Conservation (phyloP, 2,888 invertebrate species). For the Orthonevra nobilis region DNA sequence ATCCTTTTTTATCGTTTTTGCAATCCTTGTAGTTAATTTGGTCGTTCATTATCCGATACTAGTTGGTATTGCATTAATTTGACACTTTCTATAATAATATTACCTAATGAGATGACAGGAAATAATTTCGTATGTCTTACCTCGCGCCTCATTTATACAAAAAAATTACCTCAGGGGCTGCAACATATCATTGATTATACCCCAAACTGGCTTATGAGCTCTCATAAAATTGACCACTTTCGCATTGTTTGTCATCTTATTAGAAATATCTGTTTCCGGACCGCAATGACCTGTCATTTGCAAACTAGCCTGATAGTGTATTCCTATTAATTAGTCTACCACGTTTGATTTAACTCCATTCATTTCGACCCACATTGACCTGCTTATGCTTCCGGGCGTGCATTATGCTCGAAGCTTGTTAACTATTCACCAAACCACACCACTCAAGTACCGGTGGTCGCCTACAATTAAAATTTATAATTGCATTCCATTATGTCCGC, state of each 20-base stretch:
- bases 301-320: conserved; percentile 4
- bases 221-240: conserved; percentile 18
- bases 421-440: neutral
- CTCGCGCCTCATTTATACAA: no score
- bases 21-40: no score
- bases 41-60: no score
- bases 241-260: neutral
- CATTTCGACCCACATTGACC: conserved; percentile 9
- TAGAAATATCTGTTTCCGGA: neutral
- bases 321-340: conserved; percentile 4
- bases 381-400: neutral
- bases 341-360: conserved; percentile 28
- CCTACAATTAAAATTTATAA: conserved; percentile 66
- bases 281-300: conserved; percentile 16
- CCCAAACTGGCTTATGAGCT: neutral
- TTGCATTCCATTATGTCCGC: conserved; percentile 59
- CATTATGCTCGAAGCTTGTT: neutral
- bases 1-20: no score
- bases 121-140: no score
- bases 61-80: no score
- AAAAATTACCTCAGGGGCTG: no score
- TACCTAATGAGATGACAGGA: no score
- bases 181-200: neutral
- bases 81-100: no score
- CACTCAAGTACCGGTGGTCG: conserved; percentile 20